A percentile compares a stretch with the other conserved stretches of the same genome.
Evolutionary conservation across 2,888 invertebrate species (phyloP).

Genomic region (Fragum fragum): DNA sequence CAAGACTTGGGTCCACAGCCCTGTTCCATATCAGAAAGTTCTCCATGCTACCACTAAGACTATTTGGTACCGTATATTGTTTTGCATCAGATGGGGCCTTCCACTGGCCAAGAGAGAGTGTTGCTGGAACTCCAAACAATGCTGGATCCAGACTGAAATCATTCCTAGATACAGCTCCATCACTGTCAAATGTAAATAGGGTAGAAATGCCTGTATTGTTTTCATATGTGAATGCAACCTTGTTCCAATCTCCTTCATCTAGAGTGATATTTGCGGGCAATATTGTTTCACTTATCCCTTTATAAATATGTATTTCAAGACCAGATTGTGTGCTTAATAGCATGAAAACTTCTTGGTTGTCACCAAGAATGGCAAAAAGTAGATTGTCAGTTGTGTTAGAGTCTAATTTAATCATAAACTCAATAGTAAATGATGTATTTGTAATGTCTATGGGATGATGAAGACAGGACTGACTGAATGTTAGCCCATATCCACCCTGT

Average conservation of each 20-base stretch:
- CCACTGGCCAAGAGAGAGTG: conserved; percentile 76
- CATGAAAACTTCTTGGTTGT: conserved; percentile 54
- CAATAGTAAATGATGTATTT: conserved; percentile 65
- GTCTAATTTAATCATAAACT: conserved; percentile 69
- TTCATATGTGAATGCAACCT: conserved; percentile 71
- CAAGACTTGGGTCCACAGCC: conserved; percentile 67
- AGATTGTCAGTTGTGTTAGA: conserved; percentile 55
- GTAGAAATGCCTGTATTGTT: conserved; percentile 61
- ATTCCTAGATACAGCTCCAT: conserved; percentile 60
- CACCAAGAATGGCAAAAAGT: conserved; percentile 68
- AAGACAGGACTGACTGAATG: conserved; percentile 64
- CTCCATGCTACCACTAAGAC: conserved; percentile 72
- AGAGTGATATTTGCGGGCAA: conserved; percentile 62
- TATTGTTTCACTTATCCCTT: conserved; percentile 33
- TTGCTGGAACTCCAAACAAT: conserved; percentile 65
- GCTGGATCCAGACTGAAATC: conserved; percentile 39
- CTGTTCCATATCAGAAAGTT: conserved; percentile 75
- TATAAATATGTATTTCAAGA: conserved; percentile 60
- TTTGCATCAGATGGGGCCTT: conserved; percentile 67
- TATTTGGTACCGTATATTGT: conserved; percentile 43
- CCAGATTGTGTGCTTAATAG: conserved; percentile 51
- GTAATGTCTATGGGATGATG: conserved; percentile 57
- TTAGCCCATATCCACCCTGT: conserved; percentile 72
- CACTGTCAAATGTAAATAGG: conserved; percentile 67
- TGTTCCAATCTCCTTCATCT: conserved; percentile 73